Conservation (phyloP, 2,888 invertebrate species). For the Caenorhabditis parvicauda region DNA sequence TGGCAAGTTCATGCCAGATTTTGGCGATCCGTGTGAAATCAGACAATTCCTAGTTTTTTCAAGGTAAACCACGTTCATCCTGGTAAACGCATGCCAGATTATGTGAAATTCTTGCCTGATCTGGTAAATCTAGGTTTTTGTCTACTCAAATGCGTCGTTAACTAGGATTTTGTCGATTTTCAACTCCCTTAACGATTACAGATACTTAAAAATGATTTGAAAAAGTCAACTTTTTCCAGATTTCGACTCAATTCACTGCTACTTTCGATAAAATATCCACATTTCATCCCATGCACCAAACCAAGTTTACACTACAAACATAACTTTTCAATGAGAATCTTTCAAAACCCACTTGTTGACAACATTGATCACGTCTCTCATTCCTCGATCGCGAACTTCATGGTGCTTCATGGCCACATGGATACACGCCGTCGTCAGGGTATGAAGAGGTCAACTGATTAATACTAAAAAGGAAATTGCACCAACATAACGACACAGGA, state of each 20-base stretch:
- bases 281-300: background rate
- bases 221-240: background rate
- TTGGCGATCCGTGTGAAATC: no score
- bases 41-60: no score
- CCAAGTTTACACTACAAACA: background rate
- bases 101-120: no score
- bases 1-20: no score
- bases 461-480: background rate
- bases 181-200: no score
- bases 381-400: constrained; percentile 10
- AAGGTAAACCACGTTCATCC: no score
- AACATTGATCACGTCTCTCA: constrained; percentile 17
- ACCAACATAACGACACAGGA: no score
- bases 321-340: background rate
- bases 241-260: background rate
- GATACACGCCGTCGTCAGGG: constrained; percentile 11
- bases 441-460: constrained; percentile 8
- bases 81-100: no score
- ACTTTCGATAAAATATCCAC: background rate
- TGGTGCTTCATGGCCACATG: constrained; percentile 12
- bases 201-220: background rate
- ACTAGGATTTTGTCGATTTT: no score
- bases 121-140: no score
- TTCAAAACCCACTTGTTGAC: constrained; percentile 5
- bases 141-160: no score